phyloP scores from a whole-genome alignment of 2,888 invertebrate species.

The Drosophila algonquin region DNA sequence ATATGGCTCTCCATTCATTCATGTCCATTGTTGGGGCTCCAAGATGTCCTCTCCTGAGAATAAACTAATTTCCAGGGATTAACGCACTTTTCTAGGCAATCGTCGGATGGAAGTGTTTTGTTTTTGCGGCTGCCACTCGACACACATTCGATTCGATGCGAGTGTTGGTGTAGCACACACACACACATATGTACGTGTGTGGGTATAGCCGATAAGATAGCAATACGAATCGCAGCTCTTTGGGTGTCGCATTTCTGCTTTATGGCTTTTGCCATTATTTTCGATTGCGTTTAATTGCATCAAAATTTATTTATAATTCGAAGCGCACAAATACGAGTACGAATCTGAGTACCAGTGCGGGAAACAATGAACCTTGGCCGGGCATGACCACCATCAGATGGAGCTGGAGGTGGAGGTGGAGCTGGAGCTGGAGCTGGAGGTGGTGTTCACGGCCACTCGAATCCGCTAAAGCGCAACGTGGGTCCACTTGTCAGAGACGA shows the following conservation, averaged over 20 bases:
- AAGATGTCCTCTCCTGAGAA: neutral
- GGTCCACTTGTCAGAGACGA: conserved; percentile 10
- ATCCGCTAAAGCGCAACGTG: conserved; percentile 14
- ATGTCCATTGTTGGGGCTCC: no score
- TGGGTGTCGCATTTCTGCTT: conserved; percentile 17
- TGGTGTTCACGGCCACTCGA: conserved; percentile 21
- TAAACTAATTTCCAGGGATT: conserved; percentile 12
- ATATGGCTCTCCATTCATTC: no score
- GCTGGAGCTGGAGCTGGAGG: no score
- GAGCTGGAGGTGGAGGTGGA: no score
- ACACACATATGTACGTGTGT: conserved; percentile 8
- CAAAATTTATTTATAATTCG: conserved; percentile 65
- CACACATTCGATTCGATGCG: conserved; percentile 27
- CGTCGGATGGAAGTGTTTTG: neutral
- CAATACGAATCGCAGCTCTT: conserved; percentile 33
- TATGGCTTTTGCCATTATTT: conserved; percentile 32
- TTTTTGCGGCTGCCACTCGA: conserved; percentile 30
- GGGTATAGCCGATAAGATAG: conserved; percentile 32
- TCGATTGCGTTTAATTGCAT: conserved; percentile 61
- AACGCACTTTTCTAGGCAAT: conserved; percentile 36
- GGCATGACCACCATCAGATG: neutral
- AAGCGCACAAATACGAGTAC: conserved; percentile 6
- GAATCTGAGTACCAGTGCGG: conserved; percentile 5
- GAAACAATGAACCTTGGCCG: conserved; percentile 6
- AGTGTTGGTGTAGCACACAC: neutral